Conservation (phyloP, 1,140 invertebrate species). For the Anadara kagoshimensis region DNA sequence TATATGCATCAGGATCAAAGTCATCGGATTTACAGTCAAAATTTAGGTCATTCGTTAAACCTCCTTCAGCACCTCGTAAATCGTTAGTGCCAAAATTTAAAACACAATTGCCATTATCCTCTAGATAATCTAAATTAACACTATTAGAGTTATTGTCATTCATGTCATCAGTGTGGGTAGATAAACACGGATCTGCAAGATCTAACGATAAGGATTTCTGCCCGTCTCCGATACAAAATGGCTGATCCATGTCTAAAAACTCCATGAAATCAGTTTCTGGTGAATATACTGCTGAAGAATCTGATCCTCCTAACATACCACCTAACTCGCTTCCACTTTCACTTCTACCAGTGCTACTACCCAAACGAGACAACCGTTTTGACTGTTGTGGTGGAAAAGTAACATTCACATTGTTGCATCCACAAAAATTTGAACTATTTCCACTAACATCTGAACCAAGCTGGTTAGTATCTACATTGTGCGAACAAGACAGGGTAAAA, state of each 20-base stretch:
- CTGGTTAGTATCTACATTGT: conserved; percentile 1
- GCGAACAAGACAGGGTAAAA: conserved; percentile 8
- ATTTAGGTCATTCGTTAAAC: conserved; percentile 36
- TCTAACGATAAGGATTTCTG: too few species aligned
- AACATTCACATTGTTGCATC: too few species aligned
- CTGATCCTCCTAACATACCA: conserved; percentile 28
- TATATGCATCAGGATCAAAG: conserved; percentile 31
- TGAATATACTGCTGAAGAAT: conserved; percentile 32
- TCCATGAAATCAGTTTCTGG: conserved; percentile 45
- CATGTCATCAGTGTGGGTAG: too few species aligned
- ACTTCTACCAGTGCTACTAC: conserved; percentile 19
- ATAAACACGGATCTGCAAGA: too few species aligned
- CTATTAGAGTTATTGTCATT: too few species aligned
- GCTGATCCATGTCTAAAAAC: conserved; percentile 37
- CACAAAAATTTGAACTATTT: too few species aligned
- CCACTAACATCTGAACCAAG: not conserved
- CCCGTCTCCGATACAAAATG: conserved; percentile 20
- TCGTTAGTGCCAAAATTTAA: conserved; percentile 14
- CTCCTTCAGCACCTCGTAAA: conserved; percentile 32
- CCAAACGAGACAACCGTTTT: conserved; percentile 9
- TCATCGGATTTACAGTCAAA: conserved; percentile 25
- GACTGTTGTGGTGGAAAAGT: not conserved
- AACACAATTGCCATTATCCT: conserved; percentile 11
- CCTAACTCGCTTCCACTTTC: conserved; percentile 34
- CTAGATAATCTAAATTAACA: conserved; percentile 13